Base-by-base conservation (phyloP, 2,797 vertebrate genomes). In the Coracias cyanogaster region DNA sequence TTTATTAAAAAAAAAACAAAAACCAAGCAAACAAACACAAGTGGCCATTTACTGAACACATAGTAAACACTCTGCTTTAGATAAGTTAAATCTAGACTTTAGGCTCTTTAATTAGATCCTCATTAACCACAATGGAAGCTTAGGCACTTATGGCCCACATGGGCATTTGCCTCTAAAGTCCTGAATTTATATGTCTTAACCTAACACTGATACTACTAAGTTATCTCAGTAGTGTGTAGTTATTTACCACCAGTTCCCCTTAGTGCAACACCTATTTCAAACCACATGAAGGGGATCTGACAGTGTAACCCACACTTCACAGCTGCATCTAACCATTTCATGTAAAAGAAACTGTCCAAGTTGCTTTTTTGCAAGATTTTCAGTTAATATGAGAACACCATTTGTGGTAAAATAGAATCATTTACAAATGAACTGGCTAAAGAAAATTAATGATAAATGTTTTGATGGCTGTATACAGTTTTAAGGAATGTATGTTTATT, bases 401-500 rank as follows among this genome's bases (percentile, higher is more conserved):
- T 19, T 62, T 48, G 19, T 9, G 1, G 29, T 41, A 71, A 57
- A 86, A 80, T 12, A 49, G 8, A 69, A 3, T n/a, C 3, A 33
- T 17, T 71, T 69, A 33, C 0, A 0, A 80, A 77, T 41, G 0
- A 83, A 69, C 37, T 66, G 3, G 49, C 48, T 73, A 35, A 79
- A 77, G 73, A 93, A 89, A 81, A 86, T 10, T 54, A 3, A 4
- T 39, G 10, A 29, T 26, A 33, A n/a, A 24, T 67, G 66, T 84
- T 89, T 33, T 74, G 12, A 33, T 60, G 12, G 12, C 52, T 67
- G 9, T 25, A 4, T 43, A 57, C 5, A 71, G 7, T 3, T 65
- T 49, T 52, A 41, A 91, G 33, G 5, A 52, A 65, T 31, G 13
- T 31, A 31, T 8, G 29, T 67, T 74, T 80, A 64, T 80, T 85